Base-by-base conservation (phyloP, 2,113 vertebrate species). In the Euleptes europaea region DNA sequence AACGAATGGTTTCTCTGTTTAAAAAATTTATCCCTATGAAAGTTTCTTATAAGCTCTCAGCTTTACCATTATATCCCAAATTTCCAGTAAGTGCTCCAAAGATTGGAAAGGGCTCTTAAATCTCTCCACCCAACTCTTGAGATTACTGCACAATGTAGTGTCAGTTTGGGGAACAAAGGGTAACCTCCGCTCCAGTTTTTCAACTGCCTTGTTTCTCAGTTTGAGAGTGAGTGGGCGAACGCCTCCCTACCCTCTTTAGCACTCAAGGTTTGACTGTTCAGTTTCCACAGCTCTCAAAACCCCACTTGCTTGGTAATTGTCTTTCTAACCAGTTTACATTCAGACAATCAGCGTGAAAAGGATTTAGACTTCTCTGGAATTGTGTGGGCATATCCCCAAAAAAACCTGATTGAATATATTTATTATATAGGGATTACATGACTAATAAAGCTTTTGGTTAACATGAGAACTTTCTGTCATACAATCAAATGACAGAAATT, bases 351-450 rank as follows among this genome's bases (percentile, higher is more conserved):
- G 67, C 80, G 54, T 57, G 82, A 49, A 79, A 28, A 26, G 81
- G 89, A 89, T 49, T 57, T 86, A 77, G 47, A 82, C 44, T 15
- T 35, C 82, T 91, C 85, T 91, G 70, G 49, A 82, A 90, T 90
- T 91, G 65, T 92, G 35, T 51, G 51, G 87, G 57, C n/a, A 83
- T 47, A 72, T 31, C 19, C 0, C 60, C 15, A 57, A 57, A 57
- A 57, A 57, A 57, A 5, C 17, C 57, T 63, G 60, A 63, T 63
- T 63, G 60, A 63, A 63, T 63, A 28, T 23, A 63, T 26, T 23
- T 28, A 63, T 63, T 63, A 63, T 63, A 63, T 63, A 28, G 60
- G 60, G 60, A 63, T 63, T 63, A 63, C 60, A 63, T 63, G 60
- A 63, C 23, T 63, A 63, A 63, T 63, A 63, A 63, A 63, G 60